phyloP scores from a whole-genome alignment of 2,113 vertebrate species.

The Semnornis frantzii region DNA sequence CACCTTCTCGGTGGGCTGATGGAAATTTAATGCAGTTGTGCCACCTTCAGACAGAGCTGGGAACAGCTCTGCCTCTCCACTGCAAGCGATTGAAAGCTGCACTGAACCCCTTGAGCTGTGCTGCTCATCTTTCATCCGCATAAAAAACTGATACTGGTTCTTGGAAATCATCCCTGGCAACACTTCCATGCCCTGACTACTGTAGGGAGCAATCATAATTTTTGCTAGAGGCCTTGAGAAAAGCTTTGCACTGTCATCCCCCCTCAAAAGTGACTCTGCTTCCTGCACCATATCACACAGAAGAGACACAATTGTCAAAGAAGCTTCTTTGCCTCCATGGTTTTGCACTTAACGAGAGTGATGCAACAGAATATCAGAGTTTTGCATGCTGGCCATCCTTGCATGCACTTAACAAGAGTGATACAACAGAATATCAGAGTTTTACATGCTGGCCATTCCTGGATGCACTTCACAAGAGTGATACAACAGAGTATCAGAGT shows the following conservation, averaged over 20 bases:
- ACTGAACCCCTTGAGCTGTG: background rate
- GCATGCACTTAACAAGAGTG: background rate
- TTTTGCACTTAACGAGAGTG: background rate
- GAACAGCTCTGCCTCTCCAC: background rate
- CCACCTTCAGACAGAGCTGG: slow-evolving; percentile 24
- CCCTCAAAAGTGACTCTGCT: background rate
- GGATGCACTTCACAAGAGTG: background rate
- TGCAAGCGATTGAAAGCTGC: background rate
- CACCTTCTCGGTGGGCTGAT: background rate
- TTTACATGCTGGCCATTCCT: too few species aligned
- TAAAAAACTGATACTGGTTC: background rate
- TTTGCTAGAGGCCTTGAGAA: background rate
- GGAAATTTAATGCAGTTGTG: background rate
- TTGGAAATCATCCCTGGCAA: background rate
- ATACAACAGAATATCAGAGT: too few species aligned
- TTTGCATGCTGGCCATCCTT: background rate
- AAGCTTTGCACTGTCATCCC: background rate
- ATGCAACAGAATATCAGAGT: background rate
- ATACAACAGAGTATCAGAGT: background rate
- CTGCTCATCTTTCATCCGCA: background rate
- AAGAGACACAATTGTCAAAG: background rate
- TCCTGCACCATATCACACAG: background rate
- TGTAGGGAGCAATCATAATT: background rate
- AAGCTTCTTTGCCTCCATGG: background rate
- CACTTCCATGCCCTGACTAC: background rate